A percentile compares a stretch with the other conserved stretches of the same genome.
phyloP scores from a whole-genome alignment of 2,113 vertebrate species.

The Tiliqua scincoides region DNA sequence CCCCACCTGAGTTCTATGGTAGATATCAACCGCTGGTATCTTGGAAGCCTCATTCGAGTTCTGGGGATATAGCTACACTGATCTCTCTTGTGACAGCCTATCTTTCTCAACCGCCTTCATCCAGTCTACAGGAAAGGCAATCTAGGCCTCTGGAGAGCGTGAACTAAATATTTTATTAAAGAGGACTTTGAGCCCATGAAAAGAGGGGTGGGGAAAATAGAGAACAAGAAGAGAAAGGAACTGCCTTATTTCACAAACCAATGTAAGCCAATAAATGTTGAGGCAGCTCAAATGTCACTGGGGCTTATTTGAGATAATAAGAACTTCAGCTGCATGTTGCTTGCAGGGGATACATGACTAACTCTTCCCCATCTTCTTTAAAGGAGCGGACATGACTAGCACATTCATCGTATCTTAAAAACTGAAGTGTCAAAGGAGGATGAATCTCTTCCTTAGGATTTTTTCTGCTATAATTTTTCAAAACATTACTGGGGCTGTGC shows the following conservation, averaged over 20 bases:
- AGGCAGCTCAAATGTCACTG: conserved; percentile 61
- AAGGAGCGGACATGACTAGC: conserved; percentile 27
- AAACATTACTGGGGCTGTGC: conserved; percentile 53
- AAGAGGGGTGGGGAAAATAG: neutral
- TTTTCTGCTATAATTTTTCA: conserved; percentile 55
- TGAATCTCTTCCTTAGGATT: conserved; percentile 31
- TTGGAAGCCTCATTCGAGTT: neutral
- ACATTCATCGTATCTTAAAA: conserved; percentile 12
- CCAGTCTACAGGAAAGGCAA: conserved; percentile 43
- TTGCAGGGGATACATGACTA: conserved; percentile 36
- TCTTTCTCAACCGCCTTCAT: conserved; percentile 48
- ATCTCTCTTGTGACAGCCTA: conserved; percentile 52
- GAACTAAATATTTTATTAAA: conserved; percentile 69
- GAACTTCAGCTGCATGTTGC: neutral
- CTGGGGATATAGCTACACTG: neutral
- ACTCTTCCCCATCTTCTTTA: conserved; percentile 54
- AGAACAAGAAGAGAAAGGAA: conserved; percentile 27
- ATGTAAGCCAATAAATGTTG: conserved; percentile 60
- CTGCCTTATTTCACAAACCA: conserved; percentile 49
- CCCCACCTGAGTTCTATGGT: neutral
- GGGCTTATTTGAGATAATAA: conserved; percentile 65
- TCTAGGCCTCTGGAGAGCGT: conserved; percentile 59
- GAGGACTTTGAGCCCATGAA: conserved; percentile 48
- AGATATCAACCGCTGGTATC: neutral
- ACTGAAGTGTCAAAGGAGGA: conserved; percentile 26